A percentile compares a stretch with the other conserved stretches of the same genome.
These are phyloP conservation scores for Sakesphorus luctuosus DNA, from an alignment of 2,113 vertebrate species.

Conservation along the genomic window DNA sequence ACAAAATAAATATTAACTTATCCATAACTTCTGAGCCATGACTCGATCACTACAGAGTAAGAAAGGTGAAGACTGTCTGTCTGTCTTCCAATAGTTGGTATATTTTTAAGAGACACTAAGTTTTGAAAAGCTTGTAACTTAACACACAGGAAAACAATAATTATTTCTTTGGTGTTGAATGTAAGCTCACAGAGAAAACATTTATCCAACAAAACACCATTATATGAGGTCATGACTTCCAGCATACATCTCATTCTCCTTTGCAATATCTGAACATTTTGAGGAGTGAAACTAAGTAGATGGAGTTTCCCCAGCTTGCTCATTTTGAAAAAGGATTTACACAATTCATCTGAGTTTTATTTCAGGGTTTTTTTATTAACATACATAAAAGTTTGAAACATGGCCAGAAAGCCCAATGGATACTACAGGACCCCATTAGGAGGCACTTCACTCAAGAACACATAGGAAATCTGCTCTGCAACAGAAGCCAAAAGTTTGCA, in stretches of 20 bases:
- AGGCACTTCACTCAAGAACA: slow-evolving; percentile 17
- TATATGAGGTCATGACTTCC: neutral
- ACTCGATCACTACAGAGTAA: neutral
- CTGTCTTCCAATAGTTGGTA: neutral
- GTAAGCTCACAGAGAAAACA: neutral
- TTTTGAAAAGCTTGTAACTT: neutral
- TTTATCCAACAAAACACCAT: neutral
- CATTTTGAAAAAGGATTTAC: neutral
- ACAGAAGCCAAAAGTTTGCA: slow-evolving; percentile 44
- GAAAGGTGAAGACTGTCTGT: neutral
- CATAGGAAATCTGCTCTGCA: slow-evolving; percentile 1
- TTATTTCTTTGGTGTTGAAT: neutral
- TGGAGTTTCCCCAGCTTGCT: neutral
- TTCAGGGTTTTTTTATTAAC: neutral
- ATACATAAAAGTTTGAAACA: neutral
- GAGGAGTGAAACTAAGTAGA: neutral
- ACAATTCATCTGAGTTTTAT: neutral
- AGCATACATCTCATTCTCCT: neutral
- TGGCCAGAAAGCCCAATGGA: neutral
- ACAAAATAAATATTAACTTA: neutral
- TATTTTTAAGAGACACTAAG: neutral
- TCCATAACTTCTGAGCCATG: neutral
- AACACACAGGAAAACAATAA: neutral
- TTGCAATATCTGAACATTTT: neutral
- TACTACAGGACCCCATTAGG: neutral